These are phyloP conservation scores for Castor canadensis DNA, from an alignment of 2,113 vertebrate genomes.

Conservation along the genomic window DNA sequence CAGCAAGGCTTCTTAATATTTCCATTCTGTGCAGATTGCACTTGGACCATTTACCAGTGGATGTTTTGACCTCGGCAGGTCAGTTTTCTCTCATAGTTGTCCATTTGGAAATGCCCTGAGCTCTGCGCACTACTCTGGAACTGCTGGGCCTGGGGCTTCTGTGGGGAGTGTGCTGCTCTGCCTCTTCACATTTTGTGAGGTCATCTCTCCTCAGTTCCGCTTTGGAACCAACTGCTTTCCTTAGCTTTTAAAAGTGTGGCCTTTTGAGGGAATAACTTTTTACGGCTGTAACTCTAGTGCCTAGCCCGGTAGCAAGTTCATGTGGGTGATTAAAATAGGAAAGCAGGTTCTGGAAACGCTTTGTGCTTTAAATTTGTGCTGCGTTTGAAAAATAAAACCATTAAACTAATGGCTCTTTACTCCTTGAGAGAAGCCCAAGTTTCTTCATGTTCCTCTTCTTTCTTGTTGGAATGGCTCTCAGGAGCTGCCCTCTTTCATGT, in stretches of 20 bases:
- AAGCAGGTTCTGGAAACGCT: slow-evolving; percentile 24
- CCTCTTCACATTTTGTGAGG: neutral
- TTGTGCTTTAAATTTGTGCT: neutral
- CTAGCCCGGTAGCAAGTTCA: neutral
- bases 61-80: neutral
- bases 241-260: neutral
- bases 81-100: neutral
- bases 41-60: neutral
- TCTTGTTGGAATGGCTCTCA: neutral
- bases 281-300: neutral
- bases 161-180: neutral
- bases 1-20: neutral
- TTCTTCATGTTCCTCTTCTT: neutral
- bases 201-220: neutral
- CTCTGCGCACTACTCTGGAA: neutral
- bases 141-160: neutral
- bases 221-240: slow-evolving; percentile 36
- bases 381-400: slow-evolving; percentile 33
- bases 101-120: neutral
- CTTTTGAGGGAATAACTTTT: neutral
- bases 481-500: neutral
- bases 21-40: neutral
- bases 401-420: neutral
- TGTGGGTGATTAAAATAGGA: neutral
- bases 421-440: neutral